Evolutionary conservation across 2,113 vertebrate genomes (phyloP).

Genomic region (Rallus limicola): DNA sequence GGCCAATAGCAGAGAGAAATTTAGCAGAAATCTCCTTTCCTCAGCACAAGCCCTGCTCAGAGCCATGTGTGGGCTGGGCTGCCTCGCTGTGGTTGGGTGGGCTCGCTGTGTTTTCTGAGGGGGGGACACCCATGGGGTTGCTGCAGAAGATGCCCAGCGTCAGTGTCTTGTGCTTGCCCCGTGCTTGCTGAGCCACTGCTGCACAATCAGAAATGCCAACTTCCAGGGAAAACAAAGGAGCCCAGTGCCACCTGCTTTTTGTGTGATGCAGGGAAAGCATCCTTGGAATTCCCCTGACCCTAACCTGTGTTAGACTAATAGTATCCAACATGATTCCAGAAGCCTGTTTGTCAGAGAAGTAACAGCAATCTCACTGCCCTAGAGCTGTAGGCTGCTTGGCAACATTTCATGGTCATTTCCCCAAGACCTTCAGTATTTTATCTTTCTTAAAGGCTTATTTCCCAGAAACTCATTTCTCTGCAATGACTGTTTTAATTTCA

Average conservation of each 20-base stretch:
- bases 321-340: neutral
- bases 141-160: rapidly evolving
- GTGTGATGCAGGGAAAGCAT: neutral
- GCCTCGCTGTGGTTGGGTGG: neutral
- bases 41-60: rapidly evolving
- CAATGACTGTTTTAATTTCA: neutral
- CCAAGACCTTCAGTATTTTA: neutral
- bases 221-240: neutral
- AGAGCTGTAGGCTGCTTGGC: neutral
- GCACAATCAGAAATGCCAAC: rapidly evolving
- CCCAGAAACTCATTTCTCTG: neutral
- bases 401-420: neutral
- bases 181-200: neutral
- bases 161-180: neutral
- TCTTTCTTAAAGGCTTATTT: neutral
- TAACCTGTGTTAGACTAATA: neutral
- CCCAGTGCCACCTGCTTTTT: neutral
- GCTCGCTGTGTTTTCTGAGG: rapidly evolving
- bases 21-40: neutral
- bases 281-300: neutral
- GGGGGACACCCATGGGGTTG: rapidly evolving
- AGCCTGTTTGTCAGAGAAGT: neutral
- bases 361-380: neutral
- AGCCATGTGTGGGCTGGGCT: neutral
- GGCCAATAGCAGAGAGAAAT: neutral